These are phyloP conservation scores for Hemichromis elongatus DNA, from an alignment of 2,113 vertebrate species.

Conservation along the genomic window DNA sequence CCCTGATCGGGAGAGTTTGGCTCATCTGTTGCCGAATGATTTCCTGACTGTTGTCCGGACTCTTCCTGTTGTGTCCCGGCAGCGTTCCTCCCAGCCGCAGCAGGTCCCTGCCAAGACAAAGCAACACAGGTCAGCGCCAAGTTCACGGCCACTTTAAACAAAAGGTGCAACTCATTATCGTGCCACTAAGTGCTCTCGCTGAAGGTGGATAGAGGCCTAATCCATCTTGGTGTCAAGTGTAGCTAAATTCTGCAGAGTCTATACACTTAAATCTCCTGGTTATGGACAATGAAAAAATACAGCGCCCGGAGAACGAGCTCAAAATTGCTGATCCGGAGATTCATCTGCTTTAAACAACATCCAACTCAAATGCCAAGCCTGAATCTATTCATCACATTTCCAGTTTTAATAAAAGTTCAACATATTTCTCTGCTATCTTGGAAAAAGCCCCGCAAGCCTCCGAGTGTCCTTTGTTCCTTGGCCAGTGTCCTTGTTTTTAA, in stretches of 20 bases:
- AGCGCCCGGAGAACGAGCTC: neutral
- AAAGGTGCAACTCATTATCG: constrained; percentile 10
- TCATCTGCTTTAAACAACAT: constrained; percentile 11
- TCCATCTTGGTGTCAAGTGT: constrained; percentile 1
- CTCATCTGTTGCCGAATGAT: constrained; percentile 76
- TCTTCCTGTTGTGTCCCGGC: constrained; percentile 78
- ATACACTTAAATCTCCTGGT: neutral
- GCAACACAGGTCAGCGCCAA: constrained; percentile 29
- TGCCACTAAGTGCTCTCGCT: constrained; percentile 2
- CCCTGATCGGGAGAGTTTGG: constrained; percentile 76
- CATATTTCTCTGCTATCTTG: constrained; percentile 39
- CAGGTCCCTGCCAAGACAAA: constrained; percentile 69
- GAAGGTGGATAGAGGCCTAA: constrained; percentile 12
- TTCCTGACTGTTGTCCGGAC: constrained; percentile 70
- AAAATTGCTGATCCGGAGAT: constrained; percentile 27
- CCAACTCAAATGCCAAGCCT: constrained; percentile 4
- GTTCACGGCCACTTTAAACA: constrained; percentile 30
- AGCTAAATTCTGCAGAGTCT: neutral
- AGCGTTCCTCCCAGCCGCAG: constrained; percentile 74
- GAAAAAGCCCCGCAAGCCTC: neutral
- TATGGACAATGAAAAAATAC: constrained; percentile 3
- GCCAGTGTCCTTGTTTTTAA: constrained; percentile 52
- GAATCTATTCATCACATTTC: constrained; percentile 38
- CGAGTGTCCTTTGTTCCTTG: constrained; percentile 43
- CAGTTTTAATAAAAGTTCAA: constrained; percentile 57